A percentile compares a stretch with the other conserved stretches of the same genome.
Conservation (phyloP, 2,113 vertebrate genomes). For the Plecotus auritus region DNA sequence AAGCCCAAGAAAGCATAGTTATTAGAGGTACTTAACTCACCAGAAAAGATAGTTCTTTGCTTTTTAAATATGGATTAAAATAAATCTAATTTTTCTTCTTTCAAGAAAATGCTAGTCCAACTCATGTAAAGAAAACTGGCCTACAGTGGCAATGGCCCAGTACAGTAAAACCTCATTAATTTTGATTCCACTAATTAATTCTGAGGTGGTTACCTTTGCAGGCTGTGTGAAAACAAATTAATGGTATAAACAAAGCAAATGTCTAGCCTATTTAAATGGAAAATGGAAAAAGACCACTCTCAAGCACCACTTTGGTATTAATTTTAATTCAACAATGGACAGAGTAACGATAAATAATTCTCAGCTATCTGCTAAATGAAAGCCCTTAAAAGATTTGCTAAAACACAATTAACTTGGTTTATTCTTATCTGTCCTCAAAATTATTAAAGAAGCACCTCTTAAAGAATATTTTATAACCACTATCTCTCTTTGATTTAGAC, state of each 20-base stretch:
- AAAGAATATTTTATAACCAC: constrained; percentile 18
- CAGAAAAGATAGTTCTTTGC: constrained; percentile 51
- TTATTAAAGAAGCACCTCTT: constrained; percentile 39
- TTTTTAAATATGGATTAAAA: constrained; percentile 68
- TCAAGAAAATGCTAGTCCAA: constrained; percentile 59
- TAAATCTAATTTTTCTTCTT: constrained; percentile 68
- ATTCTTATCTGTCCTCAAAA: constrained; percentile 44
- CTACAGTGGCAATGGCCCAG: constrained; percentile 34
- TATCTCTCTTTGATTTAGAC: constrained; percentile 15
- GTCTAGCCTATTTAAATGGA: constrained; percentile 53
- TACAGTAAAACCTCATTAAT: constrained; percentile 65
- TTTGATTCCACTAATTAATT: constrained; percentile 68
- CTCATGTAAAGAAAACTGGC: constrained; percentile 31
- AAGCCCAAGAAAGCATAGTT: constrained; percentile 50
- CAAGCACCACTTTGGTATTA: constrained; percentile 47
- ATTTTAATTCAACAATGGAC: constrained; percentile 65
- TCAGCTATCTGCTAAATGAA: constrained; percentile 45
- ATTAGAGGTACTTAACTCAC: constrained; percentile 66
- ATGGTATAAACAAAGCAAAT: constrained; percentile 61
- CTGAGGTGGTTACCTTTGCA: constrained; percentile 56
- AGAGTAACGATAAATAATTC: constrained; percentile 60
- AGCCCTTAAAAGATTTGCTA: constrained; percentile 56
- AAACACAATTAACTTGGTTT: constrained; percentile 57
- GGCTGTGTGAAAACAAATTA: constrained; percentile 56
- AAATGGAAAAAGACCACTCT: constrained; percentile 38